Conservation (phyloP, 2,888 invertebrate genomes). For the Melipona bicolor region DNA sequence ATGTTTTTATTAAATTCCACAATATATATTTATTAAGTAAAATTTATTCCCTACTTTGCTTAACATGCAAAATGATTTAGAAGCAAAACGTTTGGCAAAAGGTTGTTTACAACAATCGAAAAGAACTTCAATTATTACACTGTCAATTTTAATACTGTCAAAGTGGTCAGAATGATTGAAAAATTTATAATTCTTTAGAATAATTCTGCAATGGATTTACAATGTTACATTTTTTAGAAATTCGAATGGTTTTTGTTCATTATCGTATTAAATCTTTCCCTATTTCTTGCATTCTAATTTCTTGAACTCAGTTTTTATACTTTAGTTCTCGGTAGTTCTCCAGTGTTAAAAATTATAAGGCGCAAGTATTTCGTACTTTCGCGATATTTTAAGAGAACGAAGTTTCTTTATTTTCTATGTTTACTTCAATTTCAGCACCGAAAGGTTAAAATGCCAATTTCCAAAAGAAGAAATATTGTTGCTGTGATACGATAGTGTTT, state of each 20-base stretch:
- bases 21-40: background rate
- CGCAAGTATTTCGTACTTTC: background rate
- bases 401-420: background rate
- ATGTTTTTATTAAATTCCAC: conserved; percentile 48
- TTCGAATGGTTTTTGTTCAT: no score
- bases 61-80: background rate
- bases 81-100: no score
- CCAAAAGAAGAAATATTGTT: conserved; percentile 57
- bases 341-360: background rate
- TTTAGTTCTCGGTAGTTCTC: no score
- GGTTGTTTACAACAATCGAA: no score
- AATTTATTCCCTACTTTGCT: background rate
- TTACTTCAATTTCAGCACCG: background rate
- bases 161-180: no score
- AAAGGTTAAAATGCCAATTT: conserved; percentile 22
- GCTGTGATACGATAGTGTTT: conserved; percentile 66
- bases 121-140: background rate
- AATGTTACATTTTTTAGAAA: no score
- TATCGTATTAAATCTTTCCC: no score
- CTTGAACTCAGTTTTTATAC: no score
- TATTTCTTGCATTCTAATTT: no score
- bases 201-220: no score
- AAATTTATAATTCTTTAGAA: no score
- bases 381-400: background rate
- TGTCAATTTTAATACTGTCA: no score